Evolutionary conservation across 37 sponge, comb jelly and placozoan genomes (phyloP).

Genomic region (Halisarca cf. caerulea): DNA sequence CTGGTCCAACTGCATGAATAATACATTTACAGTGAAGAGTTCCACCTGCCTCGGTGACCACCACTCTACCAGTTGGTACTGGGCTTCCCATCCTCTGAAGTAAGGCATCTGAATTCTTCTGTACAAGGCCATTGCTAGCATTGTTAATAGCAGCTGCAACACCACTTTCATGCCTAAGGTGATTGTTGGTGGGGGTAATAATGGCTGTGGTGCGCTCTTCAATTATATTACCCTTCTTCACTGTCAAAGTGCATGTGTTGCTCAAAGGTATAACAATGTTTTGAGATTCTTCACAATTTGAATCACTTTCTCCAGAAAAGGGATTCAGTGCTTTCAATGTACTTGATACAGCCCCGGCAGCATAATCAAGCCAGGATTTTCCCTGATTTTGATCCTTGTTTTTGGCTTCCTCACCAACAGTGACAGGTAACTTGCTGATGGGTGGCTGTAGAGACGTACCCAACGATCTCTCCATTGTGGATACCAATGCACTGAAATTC

Average conservation of each 20-base stretch:
- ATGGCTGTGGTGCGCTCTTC: conserved; percentile 52
- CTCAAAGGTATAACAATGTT: no score
- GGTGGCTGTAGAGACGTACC: background rate
- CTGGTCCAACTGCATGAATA: conserved; percentile 77
- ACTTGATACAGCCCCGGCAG: no score
- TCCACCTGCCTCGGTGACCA: conserved; percentile 56
- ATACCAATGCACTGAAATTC: background rate
- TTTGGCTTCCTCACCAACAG: no score
- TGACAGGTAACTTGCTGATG: no score
- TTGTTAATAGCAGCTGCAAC: conserved; percentile 64
- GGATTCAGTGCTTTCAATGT: no score
- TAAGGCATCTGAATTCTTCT: conserved; percentile 18
- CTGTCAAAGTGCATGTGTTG: conserved; percentile 1
- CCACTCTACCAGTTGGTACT: conserved; percentile 48
- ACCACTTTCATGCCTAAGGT: conserved; percentile 53
- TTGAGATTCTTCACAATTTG: no score
- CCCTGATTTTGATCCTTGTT: no score
- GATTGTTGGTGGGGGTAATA: conserved; percentile 72
- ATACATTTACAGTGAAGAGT: conserved; percentile 48
- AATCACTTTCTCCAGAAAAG: no score
- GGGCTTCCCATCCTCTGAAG: background rate
- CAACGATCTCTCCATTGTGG: background rate
- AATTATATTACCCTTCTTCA: conserved; percentile 56
- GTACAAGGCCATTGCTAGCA: conserved; percentile 53
- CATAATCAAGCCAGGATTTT: no score